These are phyloP conservation scores for Pogonognathellus flavescens DNA, from an alignment of 1,140 invertebrate genomes.

Conservation along the genomic window DNA sequence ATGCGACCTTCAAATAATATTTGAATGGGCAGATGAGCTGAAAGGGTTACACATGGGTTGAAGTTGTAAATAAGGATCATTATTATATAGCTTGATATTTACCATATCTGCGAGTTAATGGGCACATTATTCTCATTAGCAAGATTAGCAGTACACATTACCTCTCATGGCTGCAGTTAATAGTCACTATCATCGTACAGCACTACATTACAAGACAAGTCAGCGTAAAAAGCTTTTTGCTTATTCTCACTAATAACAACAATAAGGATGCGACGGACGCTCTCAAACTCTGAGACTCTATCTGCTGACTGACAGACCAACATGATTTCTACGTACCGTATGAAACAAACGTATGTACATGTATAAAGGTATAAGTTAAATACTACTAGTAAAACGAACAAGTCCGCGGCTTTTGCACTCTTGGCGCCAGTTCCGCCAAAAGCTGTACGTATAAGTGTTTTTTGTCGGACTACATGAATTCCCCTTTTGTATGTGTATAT, in stretches of 20 bases:
- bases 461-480: background rate
- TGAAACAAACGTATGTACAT: background rate
- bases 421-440: conserved; percentile 45
- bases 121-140: conserved; percentile 46
- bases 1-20: background rate
- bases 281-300: too few species aligned
- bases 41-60: background rate
- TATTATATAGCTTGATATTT: too few species aligned
- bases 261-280: too few species aligned
- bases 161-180: too few species aligned
- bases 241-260: background rate
- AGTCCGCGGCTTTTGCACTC: conserved; percentile 25
- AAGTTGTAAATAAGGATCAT: background rate
- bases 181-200: too few species aligned
- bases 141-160: conserved; percentile 14
- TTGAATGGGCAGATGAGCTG: background rate
- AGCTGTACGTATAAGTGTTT: background rate
- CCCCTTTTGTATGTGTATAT: background rate
- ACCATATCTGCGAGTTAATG: background rate
- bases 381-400: too few species aligned
- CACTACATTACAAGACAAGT: background rate
- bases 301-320: too few species aligned
- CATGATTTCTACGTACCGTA: too few species aligned
- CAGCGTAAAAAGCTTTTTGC: conserved; percentile 22
- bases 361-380: background rate